Conservation (phyloP, 2,888 invertebrate genomes). For the Melinaea menophilus region DNA sequence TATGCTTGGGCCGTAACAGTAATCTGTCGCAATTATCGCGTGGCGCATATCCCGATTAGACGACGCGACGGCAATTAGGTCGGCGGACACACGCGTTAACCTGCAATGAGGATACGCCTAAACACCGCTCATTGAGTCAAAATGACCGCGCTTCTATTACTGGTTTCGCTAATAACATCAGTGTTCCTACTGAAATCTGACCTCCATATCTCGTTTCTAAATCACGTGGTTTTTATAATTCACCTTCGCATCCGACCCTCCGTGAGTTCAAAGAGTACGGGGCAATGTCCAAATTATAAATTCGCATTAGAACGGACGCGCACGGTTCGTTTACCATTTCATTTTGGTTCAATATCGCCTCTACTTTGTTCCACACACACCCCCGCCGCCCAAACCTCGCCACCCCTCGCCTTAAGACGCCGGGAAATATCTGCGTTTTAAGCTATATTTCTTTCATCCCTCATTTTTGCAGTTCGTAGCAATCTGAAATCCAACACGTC, state of each 20-base stretch:
- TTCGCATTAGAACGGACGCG: conserved; percentile 79
- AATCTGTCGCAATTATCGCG: conserved; percentile 74
- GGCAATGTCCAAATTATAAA: conserved; percentile 78
- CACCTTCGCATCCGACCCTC: conserved; percentile 59
- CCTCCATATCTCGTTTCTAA: conserved; percentile 61
- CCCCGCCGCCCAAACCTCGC: conserved; percentile 47
- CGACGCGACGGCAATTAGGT: conserved; percentile 74
- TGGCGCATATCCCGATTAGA: conserved; percentile 77
- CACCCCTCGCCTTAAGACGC: conserved; percentile 71
- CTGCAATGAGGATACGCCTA: conserved; percentile 77
- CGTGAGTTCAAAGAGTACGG: conserved; percentile 71
- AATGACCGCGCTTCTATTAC: conserved; percentile 43
- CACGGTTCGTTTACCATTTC: conserved; percentile 78
- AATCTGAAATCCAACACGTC: conserved; percentile 79
- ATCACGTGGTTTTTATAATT: conserved; percentile 71
- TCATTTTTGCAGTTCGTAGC: conserved; percentile 80
- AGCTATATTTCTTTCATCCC: conserved; percentile 80
- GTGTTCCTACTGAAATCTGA: conserved; percentile 29
- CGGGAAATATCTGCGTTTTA: conserved; percentile 79
- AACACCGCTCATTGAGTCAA: conserved; percentile 65
- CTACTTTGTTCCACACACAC: conserved; percentile 78
- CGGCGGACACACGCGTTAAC: conserved; percentile 75
- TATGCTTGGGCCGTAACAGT: conserved; percentile 39
- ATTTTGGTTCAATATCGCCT: conserved; percentile 78
- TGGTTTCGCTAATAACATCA: conserved; percentile 54